Evolutionary conservation across 2,888 invertebrate genomes (phyloP).

Genomic region (Exephanes ischioxanthus): DNA sequence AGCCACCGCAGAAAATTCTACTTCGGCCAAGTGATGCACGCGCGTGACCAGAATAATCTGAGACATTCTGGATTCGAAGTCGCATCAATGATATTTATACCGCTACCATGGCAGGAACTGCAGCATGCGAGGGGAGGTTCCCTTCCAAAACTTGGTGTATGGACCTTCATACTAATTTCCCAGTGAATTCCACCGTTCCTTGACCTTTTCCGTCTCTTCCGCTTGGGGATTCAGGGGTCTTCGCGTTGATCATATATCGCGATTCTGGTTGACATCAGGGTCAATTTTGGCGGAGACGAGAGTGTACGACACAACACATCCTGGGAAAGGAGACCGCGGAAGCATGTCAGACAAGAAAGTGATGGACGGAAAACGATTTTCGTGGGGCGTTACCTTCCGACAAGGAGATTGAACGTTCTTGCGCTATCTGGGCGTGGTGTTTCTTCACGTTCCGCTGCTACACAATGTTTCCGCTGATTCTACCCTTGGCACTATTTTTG

Average conservation of each 20-base stretch:
- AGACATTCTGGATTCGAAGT: background rate
- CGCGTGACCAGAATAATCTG: constrained; percentile 42
- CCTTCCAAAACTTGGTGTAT: constrained; percentile 5
- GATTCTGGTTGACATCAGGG: constrained; percentile 29
- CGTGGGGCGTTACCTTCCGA: constrained; percentile 15
- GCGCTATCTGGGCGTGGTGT: constrained; percentile 20
- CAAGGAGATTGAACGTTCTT: constrained; percentile 22
- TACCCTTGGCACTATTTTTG: background rate
- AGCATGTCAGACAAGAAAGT: constrained; percentile 2
- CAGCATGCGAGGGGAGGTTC: background rate
- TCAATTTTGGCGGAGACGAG: constrained; percentile 19
- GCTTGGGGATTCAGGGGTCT: constrained; percentile 18
- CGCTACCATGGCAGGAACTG: constrained; percentile 9
- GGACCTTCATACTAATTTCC: constrained; percentile 33
- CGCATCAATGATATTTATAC: constrained; percentile 39
- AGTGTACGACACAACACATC: constrained; percentile 15
- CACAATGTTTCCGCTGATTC: constrained; percentile 7
- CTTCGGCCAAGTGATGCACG: constrained; percentile 21
- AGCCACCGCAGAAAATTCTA: constrained; percentile 17
- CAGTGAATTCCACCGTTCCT: constrained; percentile 12
- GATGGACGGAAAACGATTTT: constrained; percentile 45
- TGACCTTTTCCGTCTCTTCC: constrained; percentile 30
- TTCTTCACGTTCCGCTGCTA: constrained; percentile 45
- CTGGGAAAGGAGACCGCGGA: constrained; percentile 4
- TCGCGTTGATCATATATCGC: constrained; percentile 13